These are phyloP conservation scores for Charanyca ferruginea DNA, from an alignment of 2,888 invertebrate species.

Conservation along the genomic window DNA sequence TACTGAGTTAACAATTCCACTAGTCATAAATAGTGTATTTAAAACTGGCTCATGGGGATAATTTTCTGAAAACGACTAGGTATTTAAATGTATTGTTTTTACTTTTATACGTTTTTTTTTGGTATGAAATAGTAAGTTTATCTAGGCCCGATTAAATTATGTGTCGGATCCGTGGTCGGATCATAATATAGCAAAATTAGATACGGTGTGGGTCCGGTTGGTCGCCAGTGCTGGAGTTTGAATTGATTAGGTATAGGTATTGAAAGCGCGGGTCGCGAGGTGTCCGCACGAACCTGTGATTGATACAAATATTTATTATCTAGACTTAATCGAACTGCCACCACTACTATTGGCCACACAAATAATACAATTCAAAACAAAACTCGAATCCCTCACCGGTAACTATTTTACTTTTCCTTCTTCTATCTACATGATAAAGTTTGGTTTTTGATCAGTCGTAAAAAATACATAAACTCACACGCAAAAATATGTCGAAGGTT, in stretches of 20 bases:
- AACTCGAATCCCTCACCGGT: neutral
- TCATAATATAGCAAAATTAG: conserved; percentile 18
- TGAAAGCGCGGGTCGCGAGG: conserved; percentile 57
- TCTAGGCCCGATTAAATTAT: conserved; percentile 6
- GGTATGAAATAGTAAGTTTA: conserved; percentile 25
- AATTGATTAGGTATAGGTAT: conserved; percentile 55
- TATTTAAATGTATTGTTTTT: conserved; percentile 60
- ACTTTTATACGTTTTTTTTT: conserved; percentile 47
- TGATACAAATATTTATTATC: conserved; percentile 72
- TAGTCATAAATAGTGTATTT: conserved; percentile 61
- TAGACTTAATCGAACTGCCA: conserved; percentile 59
- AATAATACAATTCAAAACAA: neutral
- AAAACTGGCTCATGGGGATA: conserved; percentile 50
- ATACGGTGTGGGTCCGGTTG: conserved; percentile 29
- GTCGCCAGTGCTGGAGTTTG: conserved; percentile 29
- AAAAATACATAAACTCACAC: neutral
- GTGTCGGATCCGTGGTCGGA: conserved; percentile 40
- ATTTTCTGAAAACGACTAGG: conserved; percentile 49
- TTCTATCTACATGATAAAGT: neutral
- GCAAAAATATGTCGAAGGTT: neutral
- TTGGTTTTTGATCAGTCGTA: neutral
- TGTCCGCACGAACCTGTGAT: conserved; percentile 73
- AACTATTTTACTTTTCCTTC: neutral
- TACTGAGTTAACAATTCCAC: conserved; percentile 39
- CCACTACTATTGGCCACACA: conserved; percentile 59